A percentile compares a stretch with the other conserved stretches of the same genome.
Conservation (phyloP, 2,113 vertebrate species). For the Furnarius figulus region DNA sequence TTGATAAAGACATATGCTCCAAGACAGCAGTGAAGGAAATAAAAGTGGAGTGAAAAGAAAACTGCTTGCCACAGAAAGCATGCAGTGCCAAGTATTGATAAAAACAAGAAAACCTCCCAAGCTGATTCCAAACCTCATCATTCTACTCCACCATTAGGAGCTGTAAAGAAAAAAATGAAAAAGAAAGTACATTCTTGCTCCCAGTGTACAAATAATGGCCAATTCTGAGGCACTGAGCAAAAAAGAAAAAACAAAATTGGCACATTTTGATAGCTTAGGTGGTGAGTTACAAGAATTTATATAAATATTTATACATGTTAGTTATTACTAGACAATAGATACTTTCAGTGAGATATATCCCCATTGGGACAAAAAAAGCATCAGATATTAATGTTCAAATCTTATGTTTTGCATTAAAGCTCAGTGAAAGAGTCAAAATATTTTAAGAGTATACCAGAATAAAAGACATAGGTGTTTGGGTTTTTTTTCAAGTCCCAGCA, state of each 20-base stretch:
- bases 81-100: background rate
- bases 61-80: background rate
- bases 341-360: background rate
- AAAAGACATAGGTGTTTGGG: background rate
- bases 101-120: background rate
- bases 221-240: background rate
- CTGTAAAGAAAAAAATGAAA: background rate
- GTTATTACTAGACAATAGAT: background rate
- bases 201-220: background rate
- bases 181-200: background rate
- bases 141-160: background rate
- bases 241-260: background rate
- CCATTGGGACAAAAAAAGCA: background rate
- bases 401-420: background rate
- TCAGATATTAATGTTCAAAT: background rate
- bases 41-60: background rate
- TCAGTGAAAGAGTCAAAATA: background rate
- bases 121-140: background rate
- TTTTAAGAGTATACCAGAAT: background rate
- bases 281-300: background rate
- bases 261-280: background rate
- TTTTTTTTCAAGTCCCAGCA: background rate
- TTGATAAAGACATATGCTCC: background rate
- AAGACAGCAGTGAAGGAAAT: background rate
- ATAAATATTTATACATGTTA: background rate